Evolutionary conservation across 2,113 vertebrate genomes (phyloP), one percentile per base, ranked within the genome.

Genomic region (Lagenorhynchus albirostris): DNA sequence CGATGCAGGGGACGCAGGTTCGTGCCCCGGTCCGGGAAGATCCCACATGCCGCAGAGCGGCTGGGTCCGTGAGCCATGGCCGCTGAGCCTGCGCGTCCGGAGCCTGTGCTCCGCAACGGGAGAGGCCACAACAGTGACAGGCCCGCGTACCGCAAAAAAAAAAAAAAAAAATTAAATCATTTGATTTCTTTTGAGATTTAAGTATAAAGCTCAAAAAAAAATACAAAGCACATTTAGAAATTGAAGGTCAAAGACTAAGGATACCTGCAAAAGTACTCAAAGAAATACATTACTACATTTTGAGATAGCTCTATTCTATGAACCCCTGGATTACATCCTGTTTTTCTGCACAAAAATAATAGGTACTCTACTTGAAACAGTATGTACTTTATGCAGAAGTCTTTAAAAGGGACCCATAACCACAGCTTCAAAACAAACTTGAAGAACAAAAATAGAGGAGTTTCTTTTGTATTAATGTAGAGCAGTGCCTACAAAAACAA

Each of bases 201-300:
- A 95, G 55, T n/a, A 15, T 71, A 76, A 92, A 94, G 31, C 47
- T 96, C 93, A 92, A 85, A 26, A 85, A 26, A 83, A 47, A 33
- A 77, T 41, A 89, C 20, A 74, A 41, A 47, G 38, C 84, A 83
- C 11, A 79, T 92, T 94, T 93, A 10, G 87, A 76, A 65, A 83
- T 58, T 25, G 26, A 93, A 95, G 36, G 26, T 55, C 14, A 21
- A 36, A 38, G 17, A 63, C 15, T 87, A 92, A 95, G 55, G n/a
- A 18, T 1, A 63, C 18, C 18, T 70, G 3, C 23, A 90, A 63
- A 92, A 97, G 44, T 67, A 18, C 41, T 63, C 47, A 74, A 79
- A 94, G 41, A 89, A 80, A n/a, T 87, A 73, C 29, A 53, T 84
- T 60, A 85, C 58, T 23, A 73, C 5, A 38, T 10, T 58, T 91